Evolutionary conservation across 2,888 invertebrate genomes (phyloP).

Genomic region (Biston betularia): DNA sequence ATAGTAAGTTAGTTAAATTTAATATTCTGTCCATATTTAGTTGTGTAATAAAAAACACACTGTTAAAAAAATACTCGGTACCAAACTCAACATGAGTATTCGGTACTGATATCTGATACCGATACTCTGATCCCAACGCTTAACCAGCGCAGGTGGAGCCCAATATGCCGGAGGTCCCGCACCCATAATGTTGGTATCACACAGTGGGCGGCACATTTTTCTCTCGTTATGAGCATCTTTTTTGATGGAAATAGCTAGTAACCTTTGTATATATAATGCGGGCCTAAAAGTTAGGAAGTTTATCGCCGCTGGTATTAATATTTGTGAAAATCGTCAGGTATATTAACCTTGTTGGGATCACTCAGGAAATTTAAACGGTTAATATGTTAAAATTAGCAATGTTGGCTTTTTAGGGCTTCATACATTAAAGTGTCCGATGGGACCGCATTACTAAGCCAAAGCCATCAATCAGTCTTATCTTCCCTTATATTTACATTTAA

Average conservation of each 20-base stretch:
- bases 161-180: conserved; percentile 64
- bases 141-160: conserved; percentile 61
- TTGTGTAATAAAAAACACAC: background rate
- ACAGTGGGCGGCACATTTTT: conserved; percentile 46
- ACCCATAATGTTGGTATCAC: conserved; percentile 59
- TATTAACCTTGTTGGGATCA: conserved; percentile 3
- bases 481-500: too few relatives aligned
- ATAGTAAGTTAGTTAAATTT: too few relatives aligned
- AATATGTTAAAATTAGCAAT: conserved; percentile 3
- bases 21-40: too few relatives aligned
- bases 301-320: conserved; percentile 16
- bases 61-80: background rate
- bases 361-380: conserved; percentile 1
- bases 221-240: conserved; percentile 45
- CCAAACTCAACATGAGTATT: conserved; percentile 1
- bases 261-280: conserved; percentile 35
- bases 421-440: too few relatives aligned
- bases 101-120: background rate
- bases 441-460: too few relatives aligned
- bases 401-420: background rate
- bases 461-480: too few relatives aligned
- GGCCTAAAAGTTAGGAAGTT: conserved; percentile 30
- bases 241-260: conserved; percentile 41
- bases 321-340: conserved; percentile 21
- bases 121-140: conserved; percentile 21